Evolutionary conservation across 2,113 vertebrate species (phyloP).

Genomic region (Naja naja): DNA sequence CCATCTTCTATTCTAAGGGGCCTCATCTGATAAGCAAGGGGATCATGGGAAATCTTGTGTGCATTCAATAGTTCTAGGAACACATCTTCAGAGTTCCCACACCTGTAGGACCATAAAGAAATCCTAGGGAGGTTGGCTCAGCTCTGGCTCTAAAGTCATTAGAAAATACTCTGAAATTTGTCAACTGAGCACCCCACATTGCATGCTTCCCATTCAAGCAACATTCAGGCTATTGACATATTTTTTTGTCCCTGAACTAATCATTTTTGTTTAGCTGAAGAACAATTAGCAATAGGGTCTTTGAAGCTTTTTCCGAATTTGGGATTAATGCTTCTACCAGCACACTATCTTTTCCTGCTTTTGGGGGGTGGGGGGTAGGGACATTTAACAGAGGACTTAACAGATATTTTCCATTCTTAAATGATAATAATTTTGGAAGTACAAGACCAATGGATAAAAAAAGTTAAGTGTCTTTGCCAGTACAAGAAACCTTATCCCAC

Average conservation of each 20-base stretch:
- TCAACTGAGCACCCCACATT: neutral
- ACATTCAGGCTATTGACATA: neutral
- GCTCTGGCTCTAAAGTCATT: neutral
- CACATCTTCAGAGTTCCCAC: neutral
- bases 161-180: neutral
- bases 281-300: neutral
- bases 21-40: neutral
- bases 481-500: neutral
- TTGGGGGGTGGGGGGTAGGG: too few relatives aligned
- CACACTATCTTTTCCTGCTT: neutral
- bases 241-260: neutral
- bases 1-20: neutral
- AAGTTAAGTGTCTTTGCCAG: neutral
- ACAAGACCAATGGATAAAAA: neutral
- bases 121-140: neutral
- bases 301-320: too few relatives aligned
- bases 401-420: too few relatives aligned
- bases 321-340: neutral
- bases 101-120: neutral
- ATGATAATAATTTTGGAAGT: neutral
- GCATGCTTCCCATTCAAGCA: neutral
- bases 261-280: neutral
- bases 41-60: neutral
- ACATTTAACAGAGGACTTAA: neutral
- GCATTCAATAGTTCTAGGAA: neutral